Evolutionary conservation across 2,113 vertebrate species (phyloP).

Genomic region (Triplophysa rosa): DNA sequence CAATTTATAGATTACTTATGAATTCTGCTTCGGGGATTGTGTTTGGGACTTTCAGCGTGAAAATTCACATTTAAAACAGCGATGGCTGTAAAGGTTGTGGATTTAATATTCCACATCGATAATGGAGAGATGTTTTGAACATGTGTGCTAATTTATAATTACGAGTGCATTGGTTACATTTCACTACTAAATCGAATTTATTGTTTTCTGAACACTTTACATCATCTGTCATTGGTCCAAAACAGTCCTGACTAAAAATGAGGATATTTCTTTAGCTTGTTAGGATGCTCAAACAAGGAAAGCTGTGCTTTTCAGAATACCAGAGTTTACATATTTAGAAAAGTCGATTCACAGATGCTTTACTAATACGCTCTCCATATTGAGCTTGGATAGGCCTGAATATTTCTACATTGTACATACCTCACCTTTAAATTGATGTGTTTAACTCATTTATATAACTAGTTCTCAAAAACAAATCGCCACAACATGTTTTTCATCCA

Average conservation of each 20-base stretch:
- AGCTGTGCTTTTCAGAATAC: too few relatives aligned
- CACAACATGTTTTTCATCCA: background rate
- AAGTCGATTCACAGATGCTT: too few relatives aligned
- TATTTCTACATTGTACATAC: too few relatives aligned
- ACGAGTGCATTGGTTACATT: constrained; percentile 15
- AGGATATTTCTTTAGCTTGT: too few relatives aligned
- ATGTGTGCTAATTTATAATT: constrained; percentile 53
- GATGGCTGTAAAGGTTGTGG: constrained; percentile 52
- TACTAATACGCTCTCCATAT: too few relatives aligned
- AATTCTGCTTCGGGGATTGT: constrained; percentile 18
- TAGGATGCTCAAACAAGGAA: too few relatives aligned
- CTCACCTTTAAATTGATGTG: background rate
- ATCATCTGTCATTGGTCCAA: too few relatives aligned
- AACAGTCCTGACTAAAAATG: too few relatives aligned
- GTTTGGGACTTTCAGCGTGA: background rate
- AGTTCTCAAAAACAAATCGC: background rate
- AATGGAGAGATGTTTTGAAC: constrained; percentile 5
- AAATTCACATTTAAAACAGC: constrained; percentile 55
- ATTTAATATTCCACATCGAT: constrained; percentile 52
- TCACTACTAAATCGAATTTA: too few relatives aligned
- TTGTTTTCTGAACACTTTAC: too few relatives aligned
- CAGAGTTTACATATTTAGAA: too few relatives aligned
- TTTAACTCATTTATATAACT: background rate
- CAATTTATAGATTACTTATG: constrained; percentile 37
- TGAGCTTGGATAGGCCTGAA: too few relatives aligned